These are phyloP conservation scores for Psammodynastes pulverulentus DNA, from an alignment of 2,113 vertebrate genomes.

Conservation along the genomic window DNA sequence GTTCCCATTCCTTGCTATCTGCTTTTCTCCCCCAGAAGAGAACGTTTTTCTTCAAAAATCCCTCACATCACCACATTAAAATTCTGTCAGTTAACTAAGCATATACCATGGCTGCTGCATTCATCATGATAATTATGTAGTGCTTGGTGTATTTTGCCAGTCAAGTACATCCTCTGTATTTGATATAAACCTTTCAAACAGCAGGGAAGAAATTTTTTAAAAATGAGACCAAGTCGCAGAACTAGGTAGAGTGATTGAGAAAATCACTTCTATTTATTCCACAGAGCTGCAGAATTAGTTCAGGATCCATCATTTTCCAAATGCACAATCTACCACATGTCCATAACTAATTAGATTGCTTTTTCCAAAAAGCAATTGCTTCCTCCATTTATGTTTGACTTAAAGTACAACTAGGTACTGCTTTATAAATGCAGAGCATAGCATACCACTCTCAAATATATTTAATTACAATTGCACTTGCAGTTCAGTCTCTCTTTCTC, in stretches of 20 bases:
- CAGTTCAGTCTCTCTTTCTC: slow-evolving; percentile 39
- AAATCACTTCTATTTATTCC: slow-evolving; percentile 63
- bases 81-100: slow-evolving; percentile 27
- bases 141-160: slow-evolving; percentile 42
- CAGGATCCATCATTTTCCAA: slow-evolving; percentile 63
- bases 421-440: slow-evolving; percentile 28
- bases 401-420: slow-evolving; percentile 60
- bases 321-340: slow-evolving; percentile 48
- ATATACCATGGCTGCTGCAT: slow-evolving; percentile 11
- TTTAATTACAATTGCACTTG: slow-evolving; percentile 36
- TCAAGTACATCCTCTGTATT: slow-evolving; percentile 53
- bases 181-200: slow-evolving; percentile 61
- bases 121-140: slow-evolving; percentile 57
- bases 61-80: slow-evolving; percentile 17
- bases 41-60: slow-evolving; percentile 1
- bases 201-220: slow-evolving; percentile 43
- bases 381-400: slow-evolving; percentile 60
- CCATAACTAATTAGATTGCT: slow-evolving; percentile 57
- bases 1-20: neutral
- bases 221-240: slow-evolving; percentile 49
- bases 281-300: slow-evolving; percentile 70
- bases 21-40: neutral
- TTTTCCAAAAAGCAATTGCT: slow-evolving; percentile 66
- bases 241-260: slow-evolving; percentile 44
- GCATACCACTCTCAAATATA: slow-evolving; percentile 30